Evolutionary conservation across 2,888 invertebrate species (phyloP).

Genomic region (Tipula unca): DNA sequence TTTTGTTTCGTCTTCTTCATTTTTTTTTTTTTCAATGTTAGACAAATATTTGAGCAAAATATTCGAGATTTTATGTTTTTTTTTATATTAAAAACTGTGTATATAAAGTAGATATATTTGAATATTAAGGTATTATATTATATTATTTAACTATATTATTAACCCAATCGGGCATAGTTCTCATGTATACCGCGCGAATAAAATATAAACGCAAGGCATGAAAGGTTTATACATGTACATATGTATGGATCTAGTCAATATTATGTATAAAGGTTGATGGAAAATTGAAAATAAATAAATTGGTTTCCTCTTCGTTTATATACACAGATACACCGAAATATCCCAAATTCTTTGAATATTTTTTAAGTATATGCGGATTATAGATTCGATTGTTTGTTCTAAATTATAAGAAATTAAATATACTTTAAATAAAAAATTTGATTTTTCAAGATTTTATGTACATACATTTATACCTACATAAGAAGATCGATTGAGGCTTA

Average conservation of each 20-base stretch:
- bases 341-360: background rate
- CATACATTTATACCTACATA: too few relatives aligned
- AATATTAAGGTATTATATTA: conserved; percentile 8
- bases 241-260: background rate
- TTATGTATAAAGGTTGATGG: background rate
- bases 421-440: background rate
- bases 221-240: background rate
- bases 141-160: conserved; percentile 1
- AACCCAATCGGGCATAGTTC: background rate
- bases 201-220: background rate
- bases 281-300: background rate
- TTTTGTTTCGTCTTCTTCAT: background rate
- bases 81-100: conserved; percentile 2
- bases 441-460: background rate
- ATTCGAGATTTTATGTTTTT: conserved; percentile 8
- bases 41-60: background rate
- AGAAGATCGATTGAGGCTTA: background rate
- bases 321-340: background rate
- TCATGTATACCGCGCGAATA: background rate
- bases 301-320: background rate
- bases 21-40: background rate
- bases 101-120: background rate
- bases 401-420: background rate
- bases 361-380: background rate
- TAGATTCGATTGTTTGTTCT: background rate